Conservation (phyloP, 2,888 invertebrate genomes). For the Griposia aprilina region DNA sequence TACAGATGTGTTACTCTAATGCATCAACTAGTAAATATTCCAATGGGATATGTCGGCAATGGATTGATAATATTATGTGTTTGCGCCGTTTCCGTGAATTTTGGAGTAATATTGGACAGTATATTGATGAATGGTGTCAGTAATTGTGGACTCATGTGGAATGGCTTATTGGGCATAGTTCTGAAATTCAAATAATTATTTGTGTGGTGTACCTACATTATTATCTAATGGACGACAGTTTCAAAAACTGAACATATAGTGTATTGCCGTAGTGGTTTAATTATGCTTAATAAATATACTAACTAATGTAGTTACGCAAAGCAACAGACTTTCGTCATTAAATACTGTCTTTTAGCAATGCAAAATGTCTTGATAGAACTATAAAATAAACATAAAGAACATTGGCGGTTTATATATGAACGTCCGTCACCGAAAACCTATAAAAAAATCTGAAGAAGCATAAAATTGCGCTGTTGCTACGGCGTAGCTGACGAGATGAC, state of each 20-base stretch:
- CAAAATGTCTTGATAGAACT: not conserved
- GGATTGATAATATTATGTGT: conserved; percentile 48
- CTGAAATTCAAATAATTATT: conserved; percentile 3
- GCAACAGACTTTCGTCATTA: too few species aligned
- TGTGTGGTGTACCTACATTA: not conserved
- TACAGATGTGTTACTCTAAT: conserved; percentile 68
- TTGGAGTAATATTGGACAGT: conserved; percentile 21
- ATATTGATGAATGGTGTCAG: conserved; percentile 22
- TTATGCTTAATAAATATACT: not conserved
- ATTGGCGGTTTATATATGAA: not conserved
- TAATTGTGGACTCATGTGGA: not conserved
- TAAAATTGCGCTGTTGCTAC: conserved; percentile 40
- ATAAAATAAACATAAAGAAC: not conserved
- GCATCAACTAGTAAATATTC: conserved; percentile 72
- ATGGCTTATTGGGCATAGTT: not conserved
- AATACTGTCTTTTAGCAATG: not conserved
- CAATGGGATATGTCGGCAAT: conserved; percentile 60
- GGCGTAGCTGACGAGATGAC: conserved; percentile 44
- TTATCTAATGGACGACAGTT: not conserved
- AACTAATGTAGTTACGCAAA: too few species aligned
- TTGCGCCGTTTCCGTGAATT: conserved; percentile 20
- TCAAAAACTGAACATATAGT: not conserved
- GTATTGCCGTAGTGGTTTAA: not conserved
- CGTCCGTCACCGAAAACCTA: not conserved
- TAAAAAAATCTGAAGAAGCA: not conserved